Conservation (phyloP, 2,797 vertebrate genomes). For the Falco cherrug region DNA sequence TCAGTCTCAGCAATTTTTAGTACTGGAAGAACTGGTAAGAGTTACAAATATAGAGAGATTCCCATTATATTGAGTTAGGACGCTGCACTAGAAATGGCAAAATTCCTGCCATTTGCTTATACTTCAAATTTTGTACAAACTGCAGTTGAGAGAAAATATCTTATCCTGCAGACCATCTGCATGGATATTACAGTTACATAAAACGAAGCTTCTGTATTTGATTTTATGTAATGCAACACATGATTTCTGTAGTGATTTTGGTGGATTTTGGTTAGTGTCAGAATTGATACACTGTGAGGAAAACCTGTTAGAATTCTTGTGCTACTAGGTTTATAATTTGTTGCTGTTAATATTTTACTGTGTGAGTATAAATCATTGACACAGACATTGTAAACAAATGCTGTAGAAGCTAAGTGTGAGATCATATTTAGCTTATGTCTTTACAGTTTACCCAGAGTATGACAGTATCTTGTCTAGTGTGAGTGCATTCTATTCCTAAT, state of each 20-base stretch:
- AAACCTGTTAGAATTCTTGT: conserved; percentile 35
- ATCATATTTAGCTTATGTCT: background rate
- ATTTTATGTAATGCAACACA: conserved; percentile 43
- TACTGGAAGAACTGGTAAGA: background rate
- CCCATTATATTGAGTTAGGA: background rate
- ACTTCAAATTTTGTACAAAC: background rate
- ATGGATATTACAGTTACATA: conserved; percentile 41
- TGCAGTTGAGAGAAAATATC: background rate
- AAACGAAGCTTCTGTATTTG: conserved; percentile 24
- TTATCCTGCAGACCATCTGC: conserved; percentile 7
- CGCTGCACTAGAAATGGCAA: background rate
- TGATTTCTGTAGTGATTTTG: conserved; percentile 25
- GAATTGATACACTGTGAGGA: background rate
- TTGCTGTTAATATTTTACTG: conserved; percentile 65
- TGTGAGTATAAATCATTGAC: conserved; percentile 36
- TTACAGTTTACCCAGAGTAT: background rate
- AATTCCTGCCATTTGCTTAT: background rate
- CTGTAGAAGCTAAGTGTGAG: background rate
- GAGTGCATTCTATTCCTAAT: background rate
- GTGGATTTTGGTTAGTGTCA: conserved; percentile 2
- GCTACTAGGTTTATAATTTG: conserved; percentile 37
- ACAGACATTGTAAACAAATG: conserved; percentile 16
- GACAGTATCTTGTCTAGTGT: background rate
- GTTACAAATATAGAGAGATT: background rate
- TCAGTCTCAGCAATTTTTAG: background rate